A percentile compares a stretch with the other conserved stretches of the same genome.
phyloP scores from a whole-genome alignment of 2,113 vertebrate genomes.

The Taurulus bubalis region DNA sequence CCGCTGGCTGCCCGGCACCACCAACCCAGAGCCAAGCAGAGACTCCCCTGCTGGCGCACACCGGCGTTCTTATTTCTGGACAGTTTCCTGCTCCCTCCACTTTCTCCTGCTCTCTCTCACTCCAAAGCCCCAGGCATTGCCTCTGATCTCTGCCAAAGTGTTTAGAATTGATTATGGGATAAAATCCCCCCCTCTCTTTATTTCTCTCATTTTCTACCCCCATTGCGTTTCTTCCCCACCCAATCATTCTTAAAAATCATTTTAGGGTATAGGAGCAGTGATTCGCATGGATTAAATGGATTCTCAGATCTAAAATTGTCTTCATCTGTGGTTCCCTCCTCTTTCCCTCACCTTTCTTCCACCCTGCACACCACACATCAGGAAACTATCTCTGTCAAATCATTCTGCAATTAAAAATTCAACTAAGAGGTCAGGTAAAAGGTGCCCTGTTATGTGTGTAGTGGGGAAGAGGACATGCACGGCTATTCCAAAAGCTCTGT shows the following conservation, averaged over 20 bases:
- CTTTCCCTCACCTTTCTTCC: conserved; percentile 31
- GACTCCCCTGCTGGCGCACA: conserved; percentile 40
- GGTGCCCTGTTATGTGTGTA: not conserved
- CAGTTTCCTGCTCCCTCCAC: conserved; percentile 29
- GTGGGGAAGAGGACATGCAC: not conserved
- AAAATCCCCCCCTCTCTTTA: conserved; percentile 38
- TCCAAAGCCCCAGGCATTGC: conserved; percentile 48
- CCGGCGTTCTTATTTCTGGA: conserved; percentile 50
- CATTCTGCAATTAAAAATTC: conserved; percentile 48
- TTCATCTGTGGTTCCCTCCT: conserved; percentile 13
- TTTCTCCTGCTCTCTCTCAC: conserved; percentile 27
- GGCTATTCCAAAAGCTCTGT: conserved; percentile 18
- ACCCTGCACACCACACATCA: conserved; percentile 1
- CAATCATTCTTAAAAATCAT: conserved; percentile 55
- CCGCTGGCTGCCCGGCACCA: conserved; percentile 28
- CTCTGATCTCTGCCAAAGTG: conserved; percentile 74
- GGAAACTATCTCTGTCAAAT: conserved; percentile 42
- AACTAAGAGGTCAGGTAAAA: conserved; percentile 15
- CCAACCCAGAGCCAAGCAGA: conserved; percentile 42
- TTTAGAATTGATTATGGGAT: conserved; percentile 81
- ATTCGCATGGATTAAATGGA: conserved; percentile 54
- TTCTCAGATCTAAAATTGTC: conserved; percentile 45
- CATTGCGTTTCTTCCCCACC: conserved; percentile 1
- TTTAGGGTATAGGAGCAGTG: conserved; percentile 39
- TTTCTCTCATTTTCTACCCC: conserved; percentile 14